Evolutionary conservation across 2,113 vertebrate genomes (phyloP).

Genomic region (Tyto alba): DNA sequence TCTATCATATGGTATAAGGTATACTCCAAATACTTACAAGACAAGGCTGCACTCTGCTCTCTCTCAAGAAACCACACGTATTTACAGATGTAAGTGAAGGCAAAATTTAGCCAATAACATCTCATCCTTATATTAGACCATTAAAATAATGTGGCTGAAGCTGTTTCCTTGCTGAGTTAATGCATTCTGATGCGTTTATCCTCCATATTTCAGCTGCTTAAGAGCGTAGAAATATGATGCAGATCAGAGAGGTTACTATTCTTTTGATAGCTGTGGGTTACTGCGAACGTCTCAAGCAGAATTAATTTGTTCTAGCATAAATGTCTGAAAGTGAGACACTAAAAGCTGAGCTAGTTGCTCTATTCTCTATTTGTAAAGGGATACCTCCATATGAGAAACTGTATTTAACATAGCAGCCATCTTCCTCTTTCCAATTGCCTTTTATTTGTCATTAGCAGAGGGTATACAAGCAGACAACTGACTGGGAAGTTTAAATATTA

Average conservation of each 20-base stretch:
- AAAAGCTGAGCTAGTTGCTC: neutral
- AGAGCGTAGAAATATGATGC: neutral
- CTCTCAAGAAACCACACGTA: constrained; percentile 23
- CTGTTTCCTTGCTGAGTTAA: neutral
- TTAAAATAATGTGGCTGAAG: neutral
- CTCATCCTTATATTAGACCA: neutral
- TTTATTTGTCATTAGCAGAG: neutral
- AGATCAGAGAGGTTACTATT: neutral
- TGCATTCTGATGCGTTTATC: neutral
- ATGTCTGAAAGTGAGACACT: neutral
- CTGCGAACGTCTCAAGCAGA: neutral
- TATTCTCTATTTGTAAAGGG: neutral
- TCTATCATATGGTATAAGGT: neutral
- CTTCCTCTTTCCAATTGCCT: neutral
- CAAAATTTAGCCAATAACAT: neutral
- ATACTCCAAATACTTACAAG: constrained; percentile 18
- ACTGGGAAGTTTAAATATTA: neutral
- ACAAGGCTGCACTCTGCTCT: neutral
- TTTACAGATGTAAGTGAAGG: neutral
- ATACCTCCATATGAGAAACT: neutral
- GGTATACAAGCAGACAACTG: neutral
- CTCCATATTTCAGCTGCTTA: neutral
- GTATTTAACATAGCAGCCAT: neutral
- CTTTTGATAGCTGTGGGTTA: neutral
- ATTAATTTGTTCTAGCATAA: neutral